These are phyloP conservation scores for Cathartes aura DNA, from an alignment of 2,113 vertebrate species.

Conservation along the genomic window DNA sequence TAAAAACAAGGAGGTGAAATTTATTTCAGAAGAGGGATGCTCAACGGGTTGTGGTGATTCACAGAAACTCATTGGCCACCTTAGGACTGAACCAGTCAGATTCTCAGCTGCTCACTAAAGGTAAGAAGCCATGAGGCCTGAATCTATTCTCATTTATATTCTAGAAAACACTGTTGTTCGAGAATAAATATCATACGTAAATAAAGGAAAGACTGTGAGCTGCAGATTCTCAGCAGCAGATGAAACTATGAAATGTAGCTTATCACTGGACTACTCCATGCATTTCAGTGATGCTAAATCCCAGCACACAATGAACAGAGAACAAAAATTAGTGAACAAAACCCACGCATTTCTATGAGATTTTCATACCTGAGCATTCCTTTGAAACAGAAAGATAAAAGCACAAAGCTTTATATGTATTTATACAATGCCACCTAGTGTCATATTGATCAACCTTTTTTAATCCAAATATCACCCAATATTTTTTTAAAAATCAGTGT, in stretches of 20 bases:
- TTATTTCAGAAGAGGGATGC: neutral
- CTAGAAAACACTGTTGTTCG: neutral
- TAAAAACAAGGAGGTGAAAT: neutral
- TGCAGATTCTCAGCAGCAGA: neutral
- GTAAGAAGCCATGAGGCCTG: neutral
- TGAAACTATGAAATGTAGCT: neutral
- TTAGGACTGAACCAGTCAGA: neutral
- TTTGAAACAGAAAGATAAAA: neutral
- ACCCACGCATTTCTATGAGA: neutral
- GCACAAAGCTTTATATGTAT: neutral
- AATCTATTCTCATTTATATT: neutral
- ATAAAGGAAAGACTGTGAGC: neutral
- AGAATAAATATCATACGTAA: neutral
- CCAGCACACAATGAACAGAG: neutral
- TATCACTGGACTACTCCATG: neutral
- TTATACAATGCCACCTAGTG: conserved; percentile 67
- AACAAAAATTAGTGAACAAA: neutral
- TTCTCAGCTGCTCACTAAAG: neutral
- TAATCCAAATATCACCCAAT: neutral
- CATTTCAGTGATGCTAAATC: neutral
- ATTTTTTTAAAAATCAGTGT: neutral
- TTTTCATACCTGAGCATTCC: neutral
- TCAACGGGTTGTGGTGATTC: neutral
- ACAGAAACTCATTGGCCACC: neutral
- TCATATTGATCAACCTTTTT: neutral